These are phyloP conservation scores for Tursiops truncatus DNA, from an alignment of 2,113 vertebrate genomes.

Conservation along the genomic window DNA sequence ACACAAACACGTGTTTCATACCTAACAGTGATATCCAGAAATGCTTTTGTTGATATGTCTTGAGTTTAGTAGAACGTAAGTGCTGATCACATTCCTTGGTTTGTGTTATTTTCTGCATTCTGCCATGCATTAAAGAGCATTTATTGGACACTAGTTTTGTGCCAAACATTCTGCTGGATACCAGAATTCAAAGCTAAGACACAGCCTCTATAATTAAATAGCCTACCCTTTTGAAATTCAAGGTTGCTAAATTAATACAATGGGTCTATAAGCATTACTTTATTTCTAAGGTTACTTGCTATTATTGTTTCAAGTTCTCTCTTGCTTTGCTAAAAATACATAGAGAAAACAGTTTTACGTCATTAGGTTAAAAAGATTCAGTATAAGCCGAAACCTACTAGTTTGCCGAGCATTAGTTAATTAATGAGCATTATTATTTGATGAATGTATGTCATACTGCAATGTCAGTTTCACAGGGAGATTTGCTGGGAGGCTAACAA, in stretches of 20 bases:
- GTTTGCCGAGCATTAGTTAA: not conserved
- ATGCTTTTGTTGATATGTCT: not conserved
- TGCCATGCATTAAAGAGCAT: not conserved
- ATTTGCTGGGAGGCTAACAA: not conserved
- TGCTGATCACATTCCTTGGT: not conserved
- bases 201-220: not conserved
- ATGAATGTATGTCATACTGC: not conserved
- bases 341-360: slow-evolving; percentile 1
- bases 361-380: not conserved
- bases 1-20: not conserved
- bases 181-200: not conserved
- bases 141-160: not conserved
- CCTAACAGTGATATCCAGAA: slow-evolving; percentile 6
- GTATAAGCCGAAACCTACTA: not conserved
- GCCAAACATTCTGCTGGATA: not conserved
- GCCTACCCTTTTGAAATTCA: not conserved
- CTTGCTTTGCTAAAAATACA: not conserved
- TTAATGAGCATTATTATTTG: not conserved
- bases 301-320: not conserved
- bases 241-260: not conserved
- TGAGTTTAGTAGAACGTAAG: not conserved
- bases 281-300: not conserved
- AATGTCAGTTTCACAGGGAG: not conserved
- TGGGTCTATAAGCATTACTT: not conserved
- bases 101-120: not conserved